phyloP scores from a whole-genome alignment of 2,113 vertebrate species.

The Calyptomena viridis region DNA sequence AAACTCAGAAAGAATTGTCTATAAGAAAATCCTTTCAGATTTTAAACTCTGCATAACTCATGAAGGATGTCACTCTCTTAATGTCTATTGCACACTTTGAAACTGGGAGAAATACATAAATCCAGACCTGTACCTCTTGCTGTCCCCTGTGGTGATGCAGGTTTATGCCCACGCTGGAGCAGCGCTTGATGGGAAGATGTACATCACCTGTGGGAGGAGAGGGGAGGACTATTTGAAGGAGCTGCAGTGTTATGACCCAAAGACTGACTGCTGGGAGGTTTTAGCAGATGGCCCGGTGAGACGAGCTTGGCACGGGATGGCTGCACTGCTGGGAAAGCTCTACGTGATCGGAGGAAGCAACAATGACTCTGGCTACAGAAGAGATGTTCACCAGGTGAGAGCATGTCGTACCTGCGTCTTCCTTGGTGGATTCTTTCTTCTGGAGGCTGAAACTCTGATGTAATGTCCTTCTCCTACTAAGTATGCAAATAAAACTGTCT shows the following conservation, averaged over 20 bases:
- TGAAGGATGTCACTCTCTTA: neutral
- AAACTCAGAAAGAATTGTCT: neutral
- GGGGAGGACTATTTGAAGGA: constrained; percentile 87
- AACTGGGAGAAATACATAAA: neutral
- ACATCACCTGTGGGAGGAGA: constrained; percentile 88
- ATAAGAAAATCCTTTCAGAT: neutral
- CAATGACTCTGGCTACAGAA: constrained; percentile 83
- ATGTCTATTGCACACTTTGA: neutral
- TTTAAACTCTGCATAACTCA: neutral
- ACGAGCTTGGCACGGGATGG: constrained; percentile 93
- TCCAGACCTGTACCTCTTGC: neutral
- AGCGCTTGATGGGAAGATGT: constrained; percentile 86
- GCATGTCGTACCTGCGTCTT: neutral
- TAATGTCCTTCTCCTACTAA: neutral
- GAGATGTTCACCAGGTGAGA: constrained; percentile 91
- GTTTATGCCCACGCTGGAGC: constrained; percentile 92
- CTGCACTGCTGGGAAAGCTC: constrained; percentile 78
- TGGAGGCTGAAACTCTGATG: neutral
- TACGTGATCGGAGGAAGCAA: constrained; percentile 96
- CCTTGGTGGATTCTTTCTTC: neutral
- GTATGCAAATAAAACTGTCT: neutral
- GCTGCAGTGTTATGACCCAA: constrained; percentile 87
- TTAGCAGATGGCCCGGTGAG: constrained; percentile 85
- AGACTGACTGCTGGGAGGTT: constrained; percentile 76
- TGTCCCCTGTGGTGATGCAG: constrained; percentile 53